Conservation (phyloP, 2,888 invertebrate genomes). For the Prenolepis imparis region DNA sequence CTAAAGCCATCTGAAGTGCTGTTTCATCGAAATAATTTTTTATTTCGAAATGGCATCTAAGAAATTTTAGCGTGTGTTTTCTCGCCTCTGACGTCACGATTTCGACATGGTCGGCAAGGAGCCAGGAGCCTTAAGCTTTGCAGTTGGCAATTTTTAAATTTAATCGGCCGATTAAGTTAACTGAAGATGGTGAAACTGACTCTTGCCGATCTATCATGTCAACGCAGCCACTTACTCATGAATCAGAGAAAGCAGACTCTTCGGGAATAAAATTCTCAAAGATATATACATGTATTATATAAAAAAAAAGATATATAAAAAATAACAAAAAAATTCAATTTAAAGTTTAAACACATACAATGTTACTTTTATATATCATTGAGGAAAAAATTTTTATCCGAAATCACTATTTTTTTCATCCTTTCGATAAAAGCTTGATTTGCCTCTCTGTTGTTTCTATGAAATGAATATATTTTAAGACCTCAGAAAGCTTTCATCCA, state of each 20-base stretch:
- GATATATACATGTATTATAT: too few species aligned
- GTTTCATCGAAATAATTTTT: too few species aligned
- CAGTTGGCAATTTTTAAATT: too few species aligned
- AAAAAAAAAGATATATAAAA: background rate
- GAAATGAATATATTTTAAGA: slow-evolving; percentile 27
- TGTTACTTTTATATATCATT: background rate
- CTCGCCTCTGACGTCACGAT: too few species aligned
- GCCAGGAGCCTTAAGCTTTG: too few species aligned
- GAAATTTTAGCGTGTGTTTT: too few species aligned
- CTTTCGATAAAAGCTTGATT: background rate
- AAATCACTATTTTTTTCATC: background rate
- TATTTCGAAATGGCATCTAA: too few species aligned
- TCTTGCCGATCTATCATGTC: too few species aligned
- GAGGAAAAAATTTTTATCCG: background rate
- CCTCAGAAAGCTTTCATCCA: slow-evolving; percentile 30
- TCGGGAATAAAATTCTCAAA: background rate
- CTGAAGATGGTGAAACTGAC: too few species aligned
- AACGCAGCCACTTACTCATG: background rate
- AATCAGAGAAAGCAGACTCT: background rate
- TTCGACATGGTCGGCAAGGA: too few species aligned
- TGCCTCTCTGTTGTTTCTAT: background rate
- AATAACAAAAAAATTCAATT: background rate
- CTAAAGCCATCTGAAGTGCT: too few species aligned
- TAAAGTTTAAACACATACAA: background rate
- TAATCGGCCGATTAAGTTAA: too few species aligned